Percentiles rank a stretch among this genome's conserved stretches.
phyloP scores from a whole-genome alignment of 2,113 vertebrate genomes.

The Athene noctua region DNA sequence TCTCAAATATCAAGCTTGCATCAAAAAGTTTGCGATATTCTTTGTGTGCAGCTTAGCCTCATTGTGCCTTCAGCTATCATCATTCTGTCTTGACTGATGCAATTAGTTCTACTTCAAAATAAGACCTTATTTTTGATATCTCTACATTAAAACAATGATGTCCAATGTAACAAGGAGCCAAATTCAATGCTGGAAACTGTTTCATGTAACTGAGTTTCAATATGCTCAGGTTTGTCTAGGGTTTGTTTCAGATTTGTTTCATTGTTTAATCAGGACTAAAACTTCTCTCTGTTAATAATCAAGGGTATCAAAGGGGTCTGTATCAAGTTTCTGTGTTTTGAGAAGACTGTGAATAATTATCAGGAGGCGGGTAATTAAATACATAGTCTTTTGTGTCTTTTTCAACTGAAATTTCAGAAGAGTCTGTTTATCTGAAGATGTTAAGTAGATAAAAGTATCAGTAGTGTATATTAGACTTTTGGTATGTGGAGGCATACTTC shows the following conservation, averaged over 20 bases:
- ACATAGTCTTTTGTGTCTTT: not conserved
- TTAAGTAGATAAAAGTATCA: not conserved
- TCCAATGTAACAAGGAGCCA: not conserved
- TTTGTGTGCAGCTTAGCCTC: not conserved
- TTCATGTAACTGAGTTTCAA: not conserved
- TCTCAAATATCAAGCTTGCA: not conserved
- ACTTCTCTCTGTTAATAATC: not conserved
- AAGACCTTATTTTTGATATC: not conserved
- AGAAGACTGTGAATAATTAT: conserved; percentile 32
- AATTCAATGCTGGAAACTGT: not conserved
- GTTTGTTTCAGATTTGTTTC: not conserved
- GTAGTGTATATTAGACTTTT: not conserved
- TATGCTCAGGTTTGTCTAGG: not conserved
- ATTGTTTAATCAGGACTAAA: not conserved
- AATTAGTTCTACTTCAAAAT: not conserved
- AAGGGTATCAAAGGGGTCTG: not conserved
- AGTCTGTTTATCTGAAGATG: conserved; percentile 17
- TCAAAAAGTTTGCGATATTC: not conserved
- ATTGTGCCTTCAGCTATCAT: not conserved
- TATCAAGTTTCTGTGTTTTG: conserved; percentile 46
- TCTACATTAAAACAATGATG: not conserved
- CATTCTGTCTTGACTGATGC: not conserved
- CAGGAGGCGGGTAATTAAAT: not conserved
- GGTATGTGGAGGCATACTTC: not conserved
- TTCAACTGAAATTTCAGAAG: conserved; percentile 34